Evolutionary conservation across 1,140 invertebrate species (phyloP).

Genomic region (Aphis craccivora): DNA sequence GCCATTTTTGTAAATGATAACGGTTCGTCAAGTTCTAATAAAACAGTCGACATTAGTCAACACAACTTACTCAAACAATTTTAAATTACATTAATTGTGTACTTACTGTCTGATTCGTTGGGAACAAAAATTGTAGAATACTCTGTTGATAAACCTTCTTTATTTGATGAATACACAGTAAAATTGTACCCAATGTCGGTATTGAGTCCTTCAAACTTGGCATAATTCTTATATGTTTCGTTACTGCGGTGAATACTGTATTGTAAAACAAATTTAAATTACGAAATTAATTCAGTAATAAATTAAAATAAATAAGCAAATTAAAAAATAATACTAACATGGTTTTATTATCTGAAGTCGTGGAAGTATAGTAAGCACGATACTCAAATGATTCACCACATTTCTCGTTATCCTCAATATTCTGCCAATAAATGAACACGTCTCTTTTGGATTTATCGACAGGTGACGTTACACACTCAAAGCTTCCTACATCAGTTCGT

Average conservation of each 20-base stretch:
- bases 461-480: constrained; percentile 68
- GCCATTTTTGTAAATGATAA: constrained; percentile 73
- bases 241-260: constrained; percentile 12
- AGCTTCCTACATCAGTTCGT: constrained; percentile 71
- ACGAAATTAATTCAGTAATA: not conserved
- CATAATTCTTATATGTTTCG: constrained; percentile 65
- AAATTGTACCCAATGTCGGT: constrained; percentile 66
- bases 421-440: constrained; percentile 76
- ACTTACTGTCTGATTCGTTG: constrained; percentile 68
- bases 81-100: not conserved
- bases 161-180: constrained; percentile 68
- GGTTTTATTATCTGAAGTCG: not conserved
- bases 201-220: constrained; percentile 67
- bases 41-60: constrained; percentile 27
- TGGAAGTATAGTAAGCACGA: constrained; percentile 62
- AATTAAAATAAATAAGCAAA: not conserved
- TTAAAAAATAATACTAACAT: not conserved
- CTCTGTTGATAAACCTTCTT: constrained; percentile 68
- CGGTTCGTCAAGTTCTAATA: constrained; percentile 64
- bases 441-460: constrained; percentile 64
- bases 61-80: constrained; percentile 35
- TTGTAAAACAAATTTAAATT: not conserved
- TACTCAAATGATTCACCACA: constrained; percentile 69
- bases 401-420: constrained; percentile 70
- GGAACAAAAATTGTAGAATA: constrained; percentile 71